phyloP scores from a whole-genome alignment of 1,140 invertebrate species.

The Andricus grossulariae region DNA sequence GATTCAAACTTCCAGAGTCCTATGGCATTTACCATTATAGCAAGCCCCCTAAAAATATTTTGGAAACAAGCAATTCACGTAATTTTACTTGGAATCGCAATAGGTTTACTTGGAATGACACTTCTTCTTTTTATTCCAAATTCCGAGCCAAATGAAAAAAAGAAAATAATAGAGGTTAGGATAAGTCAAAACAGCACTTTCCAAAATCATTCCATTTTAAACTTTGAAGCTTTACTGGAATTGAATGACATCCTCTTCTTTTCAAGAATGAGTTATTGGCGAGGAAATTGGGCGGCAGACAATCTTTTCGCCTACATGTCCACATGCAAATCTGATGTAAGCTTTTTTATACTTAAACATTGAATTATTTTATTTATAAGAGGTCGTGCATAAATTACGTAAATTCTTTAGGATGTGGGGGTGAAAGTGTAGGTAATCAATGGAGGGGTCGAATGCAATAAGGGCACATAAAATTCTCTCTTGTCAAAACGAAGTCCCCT shows the following conservation, averaged over 20 bases:
- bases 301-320: not conserved
- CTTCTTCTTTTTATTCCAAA: conserved; percentile 6
- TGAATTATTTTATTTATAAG: no score
- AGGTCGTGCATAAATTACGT: no score
- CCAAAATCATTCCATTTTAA: not conserved
- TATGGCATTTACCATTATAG: not conserved
- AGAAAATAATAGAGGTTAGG: not conserved
- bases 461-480: no score
- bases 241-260: not conserved
- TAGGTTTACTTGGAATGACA: not conserved
- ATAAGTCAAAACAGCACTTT: not conserved
- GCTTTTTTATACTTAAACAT: not conserved
- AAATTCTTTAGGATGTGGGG: no score
- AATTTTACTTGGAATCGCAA: not conserved
- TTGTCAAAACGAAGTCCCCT: no score
- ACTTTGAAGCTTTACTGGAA: not conserved
- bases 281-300: not conserved
- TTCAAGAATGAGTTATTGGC: not conserved
- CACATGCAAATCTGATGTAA: not conserved
- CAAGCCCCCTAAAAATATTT: not conserved
- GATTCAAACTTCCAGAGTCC: not conserved
- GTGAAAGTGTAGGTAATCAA: no score
- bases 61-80: not conserved
- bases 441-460: no score
- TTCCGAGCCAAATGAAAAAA: not conserved